Conservation (phyloP, 2,888 invertebrate species). For the Cheilosia soror region DNA sequence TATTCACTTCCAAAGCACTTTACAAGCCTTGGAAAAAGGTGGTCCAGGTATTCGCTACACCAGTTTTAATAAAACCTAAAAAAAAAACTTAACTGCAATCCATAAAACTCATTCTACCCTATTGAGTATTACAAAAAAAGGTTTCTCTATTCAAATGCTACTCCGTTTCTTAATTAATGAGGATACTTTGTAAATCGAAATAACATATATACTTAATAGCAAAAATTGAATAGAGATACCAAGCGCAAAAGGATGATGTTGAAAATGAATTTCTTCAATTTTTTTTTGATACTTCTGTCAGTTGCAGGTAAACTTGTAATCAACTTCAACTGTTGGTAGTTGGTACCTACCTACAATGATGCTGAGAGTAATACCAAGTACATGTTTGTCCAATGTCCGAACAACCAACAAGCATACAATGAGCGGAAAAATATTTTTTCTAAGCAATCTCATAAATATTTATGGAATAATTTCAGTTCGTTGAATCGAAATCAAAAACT, state of each 20-base stretch:
- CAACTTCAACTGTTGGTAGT: slow-evolving; percentile 43
- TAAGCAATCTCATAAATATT: slow-evolving; percentile 73
- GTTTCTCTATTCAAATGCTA: not conserved
- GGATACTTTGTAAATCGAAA: slow-evolving; percentile 61
- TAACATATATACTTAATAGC: slow-evolving; percentile 44
- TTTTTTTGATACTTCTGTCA: slow-evolving; percentile 48
- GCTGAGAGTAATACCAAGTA: slow-evolving; percentile 48
- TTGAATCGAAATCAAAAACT: slow-evolving; percentile 75
- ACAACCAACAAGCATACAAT: slow-evolving; percentile 58
- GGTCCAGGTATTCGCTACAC: too few relatives aligned
- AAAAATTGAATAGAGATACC: slow-evolving; percentile 42
- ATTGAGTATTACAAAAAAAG: not conserved
- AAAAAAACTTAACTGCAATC: too few relatives aligned
- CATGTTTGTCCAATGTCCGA: slow-evolving; percentile 55
- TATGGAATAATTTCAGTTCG: slow-evolving; percentile 75
- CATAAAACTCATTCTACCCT: not conserved
- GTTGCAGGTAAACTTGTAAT: slow-evolving; percentile 57
- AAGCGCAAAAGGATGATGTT: not conserved
- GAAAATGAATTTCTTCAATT: slow-evolving; percentile 28
- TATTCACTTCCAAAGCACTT: too few relatives aligned
- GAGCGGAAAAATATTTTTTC: slow-evolving; percentile 57
- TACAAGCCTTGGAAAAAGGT: too few relatives aligned
- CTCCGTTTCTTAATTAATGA: slow-evolving; percentile 64
- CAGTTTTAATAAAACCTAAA: too few relatives aligned
- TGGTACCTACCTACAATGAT: not conserved